Conservation (phyloP, 2,113 vertebrate genomes). For the Dicrurus megarhynchus region DNA sequence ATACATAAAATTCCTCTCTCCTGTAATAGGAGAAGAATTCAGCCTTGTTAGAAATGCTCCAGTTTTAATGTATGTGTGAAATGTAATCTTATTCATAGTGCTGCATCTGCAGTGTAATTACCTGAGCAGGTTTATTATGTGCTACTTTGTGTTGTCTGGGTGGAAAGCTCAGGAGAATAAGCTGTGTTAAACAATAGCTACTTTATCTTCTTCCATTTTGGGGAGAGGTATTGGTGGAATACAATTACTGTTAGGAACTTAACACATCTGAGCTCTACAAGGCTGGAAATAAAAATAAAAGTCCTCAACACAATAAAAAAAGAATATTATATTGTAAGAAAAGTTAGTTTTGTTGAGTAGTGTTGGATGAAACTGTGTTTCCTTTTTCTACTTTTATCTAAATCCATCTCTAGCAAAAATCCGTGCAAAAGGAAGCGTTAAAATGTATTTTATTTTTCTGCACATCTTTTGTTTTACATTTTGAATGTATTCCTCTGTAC, state of each 20-base stretch:
- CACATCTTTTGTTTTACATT: background rate
- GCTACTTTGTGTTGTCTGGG: background rate
- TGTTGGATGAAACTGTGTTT: background rate
- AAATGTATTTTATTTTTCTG: constrained; percentile 10
- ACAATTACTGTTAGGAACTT: background rate
- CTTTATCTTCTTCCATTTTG: background rate
- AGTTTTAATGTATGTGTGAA: background rate
- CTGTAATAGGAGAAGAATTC: background rate
- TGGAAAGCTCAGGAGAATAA: background rate
- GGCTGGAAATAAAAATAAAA: background rate
- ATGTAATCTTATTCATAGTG: background rate
- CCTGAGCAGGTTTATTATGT: background rate
- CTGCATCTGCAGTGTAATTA: background rate
- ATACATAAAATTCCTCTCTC: background rate
- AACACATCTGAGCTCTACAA: background rate
- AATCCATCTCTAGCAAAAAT: background rate
- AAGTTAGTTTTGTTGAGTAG: background rate
- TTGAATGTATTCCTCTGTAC: background rate
- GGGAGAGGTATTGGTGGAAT: background rate
- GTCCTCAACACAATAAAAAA: background rate
- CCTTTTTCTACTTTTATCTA: background rate
- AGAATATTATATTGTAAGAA: background rate
- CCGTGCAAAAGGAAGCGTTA: background rate
- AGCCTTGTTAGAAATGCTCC: background rate
- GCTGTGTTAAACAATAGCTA: background rate